phyloP scores from a whole-genome alignment of 2,113 vertebrate species.

The Forbesichthys papilliferus region DNA sequence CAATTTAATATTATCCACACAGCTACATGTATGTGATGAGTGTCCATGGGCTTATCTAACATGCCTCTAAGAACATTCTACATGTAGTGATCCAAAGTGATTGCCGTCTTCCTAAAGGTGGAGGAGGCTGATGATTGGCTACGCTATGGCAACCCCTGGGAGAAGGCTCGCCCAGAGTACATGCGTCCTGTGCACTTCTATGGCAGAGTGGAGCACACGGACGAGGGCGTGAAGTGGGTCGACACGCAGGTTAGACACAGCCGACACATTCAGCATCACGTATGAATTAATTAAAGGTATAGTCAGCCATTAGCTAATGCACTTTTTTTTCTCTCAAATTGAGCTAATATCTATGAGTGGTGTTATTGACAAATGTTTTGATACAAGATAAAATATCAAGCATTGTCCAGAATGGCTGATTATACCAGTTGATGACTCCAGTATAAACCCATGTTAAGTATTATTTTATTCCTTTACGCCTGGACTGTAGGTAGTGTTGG shows the following conservation, averaged over 20 bases:
- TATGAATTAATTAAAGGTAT: not conserved
- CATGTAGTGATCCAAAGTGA: not conserved
- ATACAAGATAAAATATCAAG: too few species aligned
- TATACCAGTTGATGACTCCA: too few species aligned
- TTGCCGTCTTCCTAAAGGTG: conserved; percentile 67
- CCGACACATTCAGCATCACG: not conserved
- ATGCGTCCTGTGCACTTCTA: conserved; percentile 88
- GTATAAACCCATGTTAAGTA: not conserved
- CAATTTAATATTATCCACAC: too few species aligned
- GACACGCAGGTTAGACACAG: conserved; percentile 83
- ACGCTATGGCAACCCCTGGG: conserved; percentile 92
- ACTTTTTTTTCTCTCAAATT: too few species aligned
- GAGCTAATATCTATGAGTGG: too few species aligned
- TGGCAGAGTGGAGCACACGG: conserved; percentile 82
- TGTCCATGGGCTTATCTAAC: too few species aligned
- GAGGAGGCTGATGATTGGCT: conserved; percentile 94
- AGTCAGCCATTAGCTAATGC: too few species aligned
- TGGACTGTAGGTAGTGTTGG: conserved; percentile 81
- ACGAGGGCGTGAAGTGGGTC: conserved; percentile 85
- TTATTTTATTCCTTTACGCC: not conserved
- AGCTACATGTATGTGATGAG: too few species aligned
- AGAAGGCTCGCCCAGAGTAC: conserved; percentile 91
- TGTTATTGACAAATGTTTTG: too few species aligned
- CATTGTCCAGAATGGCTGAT: too few species aligned
- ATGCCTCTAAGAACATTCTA: not conserved